phyloP scores from a whole-genome alignment of 2,113 vertebrate genomes.

The Cisticola juncidis region DNA sequence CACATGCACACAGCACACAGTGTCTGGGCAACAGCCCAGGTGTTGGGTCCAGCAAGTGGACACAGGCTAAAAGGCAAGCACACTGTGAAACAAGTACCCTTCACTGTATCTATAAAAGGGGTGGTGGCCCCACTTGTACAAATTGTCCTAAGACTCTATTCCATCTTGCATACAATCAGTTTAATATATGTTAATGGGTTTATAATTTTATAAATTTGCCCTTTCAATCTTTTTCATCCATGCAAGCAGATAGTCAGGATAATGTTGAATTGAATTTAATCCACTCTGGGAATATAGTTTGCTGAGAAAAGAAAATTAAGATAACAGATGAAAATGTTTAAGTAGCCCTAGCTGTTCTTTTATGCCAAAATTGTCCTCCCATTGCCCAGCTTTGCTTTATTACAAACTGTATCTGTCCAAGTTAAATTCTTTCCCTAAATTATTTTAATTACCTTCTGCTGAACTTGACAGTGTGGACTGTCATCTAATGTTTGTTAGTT shows the following conservation, averaged over 20 bases:
- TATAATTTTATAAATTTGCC: background rate
- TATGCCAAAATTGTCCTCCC: background rate
- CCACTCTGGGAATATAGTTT: background rate
- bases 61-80: background rate
- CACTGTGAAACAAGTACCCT: background rate
- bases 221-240: background rate
- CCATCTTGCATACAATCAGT: background rate
- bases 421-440: background rate
- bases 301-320: background rate
- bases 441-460: background rate
- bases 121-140: background rate
- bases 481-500: background rate
- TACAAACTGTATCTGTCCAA: background rate
- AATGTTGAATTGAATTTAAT: background rate
- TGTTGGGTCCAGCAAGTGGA: background rate
- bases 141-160: background rate
- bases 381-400: background rate
- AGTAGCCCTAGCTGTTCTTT: background rate
- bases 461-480: background rate
- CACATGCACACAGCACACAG: background rate
- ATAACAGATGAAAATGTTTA: constrained; percentile 5
- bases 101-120: background rate
- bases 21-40: background rate
- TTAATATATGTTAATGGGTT: background rate
- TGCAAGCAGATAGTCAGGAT: background rate